These are phyloP conservation scores for Eurytoma adleriae DNA, from an alignment of 2,888 invertebrate genomes.

Conservation along the genomic window DNA sequence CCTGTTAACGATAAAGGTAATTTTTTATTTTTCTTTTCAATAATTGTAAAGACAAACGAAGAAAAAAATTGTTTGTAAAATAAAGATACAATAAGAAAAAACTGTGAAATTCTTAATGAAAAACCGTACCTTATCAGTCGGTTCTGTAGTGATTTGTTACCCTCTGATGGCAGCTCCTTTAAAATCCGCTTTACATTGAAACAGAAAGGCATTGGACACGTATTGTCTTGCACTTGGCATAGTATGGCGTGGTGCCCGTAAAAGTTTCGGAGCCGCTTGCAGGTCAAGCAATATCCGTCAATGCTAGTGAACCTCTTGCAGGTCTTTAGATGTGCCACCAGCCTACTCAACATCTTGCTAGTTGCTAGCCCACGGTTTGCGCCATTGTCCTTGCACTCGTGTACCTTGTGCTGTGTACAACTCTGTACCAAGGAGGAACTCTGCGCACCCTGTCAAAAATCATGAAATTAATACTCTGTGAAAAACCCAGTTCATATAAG, in stretches of 20 bases:
- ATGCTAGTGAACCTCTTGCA: conserved; percentile 97
- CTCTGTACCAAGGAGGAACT: conserved; percentile 94
- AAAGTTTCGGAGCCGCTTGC: conserved; percentile 98
- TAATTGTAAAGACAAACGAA: too few species aligned
- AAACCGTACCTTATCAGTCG: conserved; percentile 83
- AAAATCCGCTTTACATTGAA: conserved; percentile 98
- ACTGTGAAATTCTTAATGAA: not conserved
- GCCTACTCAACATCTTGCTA: conserved; percentile 99
- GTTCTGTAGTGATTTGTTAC: conserved; percentile 96
- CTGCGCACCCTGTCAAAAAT: conserved; percentile 84
- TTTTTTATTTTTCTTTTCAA: too few species aligned
- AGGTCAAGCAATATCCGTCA: conserved; percentile 98
- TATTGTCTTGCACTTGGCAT: conserved; percentile 95
- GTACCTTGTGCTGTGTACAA: conserved; percentile 95
- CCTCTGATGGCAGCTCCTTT: conserved; percentile 97
- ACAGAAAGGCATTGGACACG: conserved; percentile 99
- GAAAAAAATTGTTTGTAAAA: not conserved
- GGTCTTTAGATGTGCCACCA: conserved; percentile 97
- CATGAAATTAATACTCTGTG: too few species aligned
- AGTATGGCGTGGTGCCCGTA: conserved; percentile 99
- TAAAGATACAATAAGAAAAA: too few species aligned
- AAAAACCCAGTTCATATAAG: too few species aligned
- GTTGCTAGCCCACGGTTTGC: conserved; percentile 98
- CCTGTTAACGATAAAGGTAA: too few species aligned
- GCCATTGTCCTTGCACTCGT: conserved; percentile 98